Base-by-base conservation (phyloP, 2,113 vertebrate species). In the Peromyscus maniculatus region DNA sequence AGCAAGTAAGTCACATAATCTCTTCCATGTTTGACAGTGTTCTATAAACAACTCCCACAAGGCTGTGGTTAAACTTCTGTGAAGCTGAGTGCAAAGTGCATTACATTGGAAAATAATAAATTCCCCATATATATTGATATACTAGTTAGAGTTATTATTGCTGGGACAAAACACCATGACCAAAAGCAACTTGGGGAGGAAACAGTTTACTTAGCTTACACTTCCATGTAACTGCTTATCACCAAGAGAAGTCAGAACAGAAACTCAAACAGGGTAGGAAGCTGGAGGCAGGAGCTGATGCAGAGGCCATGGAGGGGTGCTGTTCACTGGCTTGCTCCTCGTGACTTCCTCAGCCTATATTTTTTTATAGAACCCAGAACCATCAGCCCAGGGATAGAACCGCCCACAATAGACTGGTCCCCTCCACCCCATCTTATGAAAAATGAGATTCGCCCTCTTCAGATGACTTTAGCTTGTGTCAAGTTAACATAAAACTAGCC, bases 1-100 rank as follows among this genome's bases (percentile, higher is more conserved):
- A 91, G 7, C 64, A 77, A 89, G 43, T 28, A 91, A 64, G 7
- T 71, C 84, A 78, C 55, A 71, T 89, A 46, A 97, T 78, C 43
- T 79, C 77, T 93, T 87, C 62, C 36, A 80, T 11, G 36, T 39
- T 19, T 59, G 33, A 82, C 67, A 67, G 17, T 69, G 26, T 31
- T n/a, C 12, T 93, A 71, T 49, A 57, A 49, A 83, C 33, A 91
- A 67, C 33, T 15, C 71, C 22, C 52, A 39, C 1, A 78, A 9
- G 5, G 9, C 19, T 10, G 39, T 5, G 69, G n/a, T 46, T 55
- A 87, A 86, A 82, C 89, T 66, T 78, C 91, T 77, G 74, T 64
- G 57, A 11, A 66, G 24, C 0, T 36, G 31, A 36, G 22, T 55
- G 59, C 16, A 93, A 87, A 78, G 43, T 28, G 57, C 22, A 89